Evolutionary conservation across 2,888 invertebrate genomes (phyloP), one percentile per base, ranked within the genome.

Genomic region (Cylindroiulus punctatus): DNA sequence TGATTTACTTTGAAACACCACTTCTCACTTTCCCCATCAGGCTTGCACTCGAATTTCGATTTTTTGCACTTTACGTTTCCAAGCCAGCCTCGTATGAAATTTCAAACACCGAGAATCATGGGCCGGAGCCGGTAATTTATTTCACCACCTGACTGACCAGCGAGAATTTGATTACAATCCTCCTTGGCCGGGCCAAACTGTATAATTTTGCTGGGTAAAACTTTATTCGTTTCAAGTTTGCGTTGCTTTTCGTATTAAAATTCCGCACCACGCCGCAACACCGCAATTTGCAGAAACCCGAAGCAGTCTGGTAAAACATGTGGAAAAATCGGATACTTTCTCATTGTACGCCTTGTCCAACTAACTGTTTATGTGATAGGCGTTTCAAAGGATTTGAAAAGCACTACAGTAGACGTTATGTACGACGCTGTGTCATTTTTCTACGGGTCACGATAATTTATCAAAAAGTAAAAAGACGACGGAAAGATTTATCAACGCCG

Each of bases 401-500:
- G 12, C 26, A 26, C 8, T 2, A n/a, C 65, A 26, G 5, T 40
- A 8, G 8, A 40, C 8, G 40, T 65, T 65, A 26, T 10, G 12
- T 65, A 26, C 26, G 65, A 26, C 65, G 26, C 65, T n/a, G 26
- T 65, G 26, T 10, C 26, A 26, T 26, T 22, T 65, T 65, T 65
- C 26, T 65, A 65, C 12, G 65, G 65, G 26, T 65, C 65, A 26
- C 65, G 26, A 26, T 65, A 22, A 65, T 65, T 65, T 65, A 65
- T 65, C 65, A 65, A 65, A 65, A 65, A 65, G 65, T 65, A 26
- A 65, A 65, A 65, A 47, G 19, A 19, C 14, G 17, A 0, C 47
- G 17, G 47, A 65, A n/a, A 65, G 65, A 65, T 65, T 65, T 65
- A 65, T 65, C 65, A 65, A 65, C 26, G 65, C 65, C 26, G 65